phyloP scores from a whole-genome alignment of 2,888 invertebrate genomes.

The Chrysodeixis includens region DNA sequence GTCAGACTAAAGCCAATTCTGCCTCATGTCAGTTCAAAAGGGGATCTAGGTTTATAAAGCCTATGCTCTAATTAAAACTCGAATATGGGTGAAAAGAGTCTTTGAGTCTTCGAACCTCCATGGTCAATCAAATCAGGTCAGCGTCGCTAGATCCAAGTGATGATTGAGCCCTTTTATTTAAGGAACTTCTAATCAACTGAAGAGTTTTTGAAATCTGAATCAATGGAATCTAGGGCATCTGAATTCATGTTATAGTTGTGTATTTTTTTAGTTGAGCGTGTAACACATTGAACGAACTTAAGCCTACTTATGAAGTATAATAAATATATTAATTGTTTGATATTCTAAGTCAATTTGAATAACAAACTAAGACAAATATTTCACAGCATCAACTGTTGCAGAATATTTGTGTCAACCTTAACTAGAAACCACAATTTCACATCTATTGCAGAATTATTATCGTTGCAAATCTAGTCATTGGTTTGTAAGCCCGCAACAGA shows the following conservation, averaged over 20 bases:
- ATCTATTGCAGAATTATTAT: too few relatives aligned
- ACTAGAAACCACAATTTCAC: too few relatives aligned
- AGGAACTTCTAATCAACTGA: background rate
- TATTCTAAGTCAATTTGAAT: too few relatives aligned
- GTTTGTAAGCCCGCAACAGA: too few relatives aligned
- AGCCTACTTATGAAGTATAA: too few relatives aligned
- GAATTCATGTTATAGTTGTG: background rate
- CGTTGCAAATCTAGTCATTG: too few relatives aligned
- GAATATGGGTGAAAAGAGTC: background rate
- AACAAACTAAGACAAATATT: too few relatives aligned
- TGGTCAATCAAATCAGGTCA: conserved; percentile 1
- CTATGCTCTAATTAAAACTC: background rate
- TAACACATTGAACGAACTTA: background rate
- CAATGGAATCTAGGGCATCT: background rate
- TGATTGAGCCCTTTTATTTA: background rate
- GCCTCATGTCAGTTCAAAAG: background rate
- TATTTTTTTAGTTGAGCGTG: background rate
- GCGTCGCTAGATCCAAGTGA: background rate
- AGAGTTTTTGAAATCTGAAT: background rate
- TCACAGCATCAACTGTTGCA: too few relatives aligned
- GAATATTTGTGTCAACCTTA: too few relatives aligned
- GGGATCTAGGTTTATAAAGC: background rate
- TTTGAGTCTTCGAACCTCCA: background rate
- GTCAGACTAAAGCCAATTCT: background rate
- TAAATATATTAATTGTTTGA: too few relatives aligned